Base-by-base conservation (phyloP, 1,140 invertebrate species). In the Drosophila carrolli region DNA sequence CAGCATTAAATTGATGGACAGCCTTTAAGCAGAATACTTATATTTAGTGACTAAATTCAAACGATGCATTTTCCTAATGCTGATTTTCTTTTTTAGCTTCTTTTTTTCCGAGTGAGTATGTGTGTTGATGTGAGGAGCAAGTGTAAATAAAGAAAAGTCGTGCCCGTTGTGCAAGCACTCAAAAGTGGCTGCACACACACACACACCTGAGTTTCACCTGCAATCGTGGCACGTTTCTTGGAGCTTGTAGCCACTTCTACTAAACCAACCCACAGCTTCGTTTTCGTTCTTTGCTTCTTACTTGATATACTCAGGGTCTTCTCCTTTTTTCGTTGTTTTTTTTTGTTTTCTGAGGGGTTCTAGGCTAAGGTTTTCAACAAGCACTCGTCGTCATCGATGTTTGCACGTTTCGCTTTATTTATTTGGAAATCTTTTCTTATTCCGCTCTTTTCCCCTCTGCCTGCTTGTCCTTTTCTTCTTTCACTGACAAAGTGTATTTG, bases 141-240 rank as follows among this genome's bases (percentile, higher is more conserved):
- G 72, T 84, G 81, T 78, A 85, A 85, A 85, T 86, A 85, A 85
- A 85, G 81, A 63, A 74, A 65, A 67, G 51, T 74, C 75, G 65
- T 66, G 73, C 74, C 76, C 73, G 47, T 68, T 86, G 78, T 85
- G 65, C 72, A 77, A 75, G 58, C 73, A 58, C 75, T 78, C 59
- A 82, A 77, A 79, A 83, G 68, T 82, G 79, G 62, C 74, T 78
- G 67, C 75, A 78, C 75, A 75, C 60, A 54, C 43, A 48, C 43
- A 43, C 35, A 48, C 46, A 60, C 32, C 27, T 44, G 16, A n/a
- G 35, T 8, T 35, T 48, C 65, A 78, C 75, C 78, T 81, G 83
- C 82, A 82, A 47, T 62, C 81, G 55, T 72, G 61, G 67, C 68
- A 84, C 72, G 62, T 80, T 84, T 65, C 47, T 55, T 41, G 35